A percentile compares a stretch with the other conserved stretches of the same genome.
These are phyloP conservation scores for Thaumatotibia leucotreta DNA, from an alignment of 1,140 invertebrate genomes.

Conservation along the genomic window DNA sequence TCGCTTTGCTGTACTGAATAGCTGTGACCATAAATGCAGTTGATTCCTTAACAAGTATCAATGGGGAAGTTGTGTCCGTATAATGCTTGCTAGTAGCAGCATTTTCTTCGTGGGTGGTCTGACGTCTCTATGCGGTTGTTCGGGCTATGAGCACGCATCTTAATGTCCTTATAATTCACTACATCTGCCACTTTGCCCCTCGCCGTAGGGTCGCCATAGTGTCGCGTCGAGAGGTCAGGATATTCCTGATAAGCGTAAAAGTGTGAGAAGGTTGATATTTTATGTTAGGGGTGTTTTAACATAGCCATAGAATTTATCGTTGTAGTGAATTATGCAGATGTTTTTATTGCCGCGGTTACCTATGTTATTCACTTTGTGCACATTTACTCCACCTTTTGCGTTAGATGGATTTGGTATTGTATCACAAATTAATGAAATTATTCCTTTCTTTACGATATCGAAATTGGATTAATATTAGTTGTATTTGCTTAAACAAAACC, in stretches of 20 bases:
- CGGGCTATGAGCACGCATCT: slow-evolving; percentile 52
- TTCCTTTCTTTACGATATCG: no score
- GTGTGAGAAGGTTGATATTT: not conserved
- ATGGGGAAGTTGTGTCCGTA: not conserved
- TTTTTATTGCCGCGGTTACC: no score
- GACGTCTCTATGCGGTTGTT: slow-evolving; percentile 60
- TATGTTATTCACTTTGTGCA: no score
- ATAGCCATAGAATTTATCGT: not conserved
- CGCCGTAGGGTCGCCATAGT: slow-evolving; percentile 28
- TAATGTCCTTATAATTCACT: slow-evolving; percentile 70
- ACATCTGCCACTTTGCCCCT: slow-evolving; percentile 52
- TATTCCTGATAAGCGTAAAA: slow-evolving; percentile 3
- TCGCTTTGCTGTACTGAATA: slow-evolving; percentile 2
- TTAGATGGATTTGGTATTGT: no score
- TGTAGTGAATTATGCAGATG: slow-evolving; percentile 5
- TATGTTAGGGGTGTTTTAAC: slow-evolving; percentile 1
- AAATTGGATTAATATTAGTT: no score
- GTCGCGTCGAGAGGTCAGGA: not conserved
- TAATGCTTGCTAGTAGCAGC: slow-evolving; percentile 5
- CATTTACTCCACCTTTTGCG: no score
- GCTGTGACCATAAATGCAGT: not conserved
- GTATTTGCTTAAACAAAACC: no score
- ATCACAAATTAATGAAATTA: no score
- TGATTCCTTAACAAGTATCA: slow-evolving; percentile 21
- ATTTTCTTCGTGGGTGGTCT: slow-evolving; percentile 58